Conservation (phyloP, 2,113 vertebrate species). For the Rhinogobius similis region DNA sequence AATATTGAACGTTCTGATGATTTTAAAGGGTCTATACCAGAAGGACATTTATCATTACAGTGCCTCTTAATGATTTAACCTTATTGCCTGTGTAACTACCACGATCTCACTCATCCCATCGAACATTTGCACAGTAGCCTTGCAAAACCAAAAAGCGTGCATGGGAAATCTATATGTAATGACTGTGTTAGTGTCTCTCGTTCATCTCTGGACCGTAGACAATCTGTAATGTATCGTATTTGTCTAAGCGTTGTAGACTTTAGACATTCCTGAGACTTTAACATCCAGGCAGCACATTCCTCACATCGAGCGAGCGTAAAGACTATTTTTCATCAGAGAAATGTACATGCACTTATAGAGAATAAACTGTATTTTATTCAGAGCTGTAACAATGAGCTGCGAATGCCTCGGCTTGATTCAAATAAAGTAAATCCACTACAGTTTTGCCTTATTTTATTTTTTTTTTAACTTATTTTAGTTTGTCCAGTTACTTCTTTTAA, state of each 20-base stretch:
- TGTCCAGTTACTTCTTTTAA: no score
- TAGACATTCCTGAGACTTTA: conserved; percentile 63
- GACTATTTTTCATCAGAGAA: conserved; percentile 40
- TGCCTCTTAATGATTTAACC: conserved; percentile 58
- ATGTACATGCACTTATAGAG: conserved; percentile 60
- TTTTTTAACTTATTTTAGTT: neutral
- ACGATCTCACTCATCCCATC: conserved; percentile 31
- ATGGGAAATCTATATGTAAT: conserved; percentile 41
- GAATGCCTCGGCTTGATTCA: conserved; percentile 32
- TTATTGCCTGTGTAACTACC: conserved; percentile 46
- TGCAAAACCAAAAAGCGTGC: conserved; percentile 54
- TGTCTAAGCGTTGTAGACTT: conserved; percentile 28
- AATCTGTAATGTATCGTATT: neutral
- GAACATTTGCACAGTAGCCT: conserved; percentile 61
- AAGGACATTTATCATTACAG: conserved; percentile 32
- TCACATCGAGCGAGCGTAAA: conserved; percentile 35
- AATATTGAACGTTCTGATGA: no score
- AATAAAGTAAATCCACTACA: conserved; percentile 44
- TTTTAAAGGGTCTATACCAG: no score
- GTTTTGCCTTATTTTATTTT: neutral
- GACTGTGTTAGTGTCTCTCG: neutral
- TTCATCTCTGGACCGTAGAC: conserved; percentile 10
- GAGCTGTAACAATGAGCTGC: conserved; percentile 33
- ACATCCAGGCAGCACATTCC: conserved; percentile 58
- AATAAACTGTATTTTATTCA: conserved; percentile 54